These are phyloP conservation scores for Halichoerus grypus DNA, from an alignment of 2,113 vertebrate species.

Conservation along the genomic window DNA sequence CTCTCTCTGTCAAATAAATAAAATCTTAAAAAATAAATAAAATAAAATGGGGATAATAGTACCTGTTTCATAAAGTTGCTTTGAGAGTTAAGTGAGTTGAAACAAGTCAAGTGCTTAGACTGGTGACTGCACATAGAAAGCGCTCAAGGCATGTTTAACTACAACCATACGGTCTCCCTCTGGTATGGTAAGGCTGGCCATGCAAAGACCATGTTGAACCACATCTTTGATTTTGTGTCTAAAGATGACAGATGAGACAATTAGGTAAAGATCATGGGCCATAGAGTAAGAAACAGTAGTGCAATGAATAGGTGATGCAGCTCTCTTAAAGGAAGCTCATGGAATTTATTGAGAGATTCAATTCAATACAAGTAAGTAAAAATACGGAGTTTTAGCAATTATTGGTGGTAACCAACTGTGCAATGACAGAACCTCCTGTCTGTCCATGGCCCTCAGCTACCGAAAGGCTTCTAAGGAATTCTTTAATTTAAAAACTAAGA, in stretches of 20 bases:
- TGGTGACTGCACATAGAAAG: neutral
- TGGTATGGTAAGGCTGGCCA: neutral
- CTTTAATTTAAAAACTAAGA: slow-evolving; percentile 47
- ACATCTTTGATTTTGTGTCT: slow-evolving; percentile 30
- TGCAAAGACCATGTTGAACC: neutral
- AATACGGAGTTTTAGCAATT: neutral
- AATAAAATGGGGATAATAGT: neutral
- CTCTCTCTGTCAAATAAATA: too few species aligned
- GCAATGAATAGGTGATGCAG: neutral
- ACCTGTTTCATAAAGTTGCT: neutral
- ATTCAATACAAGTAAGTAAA: neutral
- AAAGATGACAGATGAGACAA: slow-evolving; percentile 8
- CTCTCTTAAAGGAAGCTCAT: neutral
- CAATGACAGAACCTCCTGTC: neutral
- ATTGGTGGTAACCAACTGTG: neutral
- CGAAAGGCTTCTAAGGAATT: neutral
- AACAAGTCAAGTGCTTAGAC: neutral
- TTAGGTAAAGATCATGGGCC: neutral
- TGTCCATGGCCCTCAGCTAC: neutral
- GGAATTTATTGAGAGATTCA: neutral
- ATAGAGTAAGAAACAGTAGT: neutral
- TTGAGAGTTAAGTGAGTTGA: neutral
- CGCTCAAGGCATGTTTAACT: neutral
- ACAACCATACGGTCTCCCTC: neutral
- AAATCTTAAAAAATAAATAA: too few species aligned